phyloP scores from a whole-genome alignment of 2,113 vertebrate genomes.

The Dromas ardeola region DNA sequence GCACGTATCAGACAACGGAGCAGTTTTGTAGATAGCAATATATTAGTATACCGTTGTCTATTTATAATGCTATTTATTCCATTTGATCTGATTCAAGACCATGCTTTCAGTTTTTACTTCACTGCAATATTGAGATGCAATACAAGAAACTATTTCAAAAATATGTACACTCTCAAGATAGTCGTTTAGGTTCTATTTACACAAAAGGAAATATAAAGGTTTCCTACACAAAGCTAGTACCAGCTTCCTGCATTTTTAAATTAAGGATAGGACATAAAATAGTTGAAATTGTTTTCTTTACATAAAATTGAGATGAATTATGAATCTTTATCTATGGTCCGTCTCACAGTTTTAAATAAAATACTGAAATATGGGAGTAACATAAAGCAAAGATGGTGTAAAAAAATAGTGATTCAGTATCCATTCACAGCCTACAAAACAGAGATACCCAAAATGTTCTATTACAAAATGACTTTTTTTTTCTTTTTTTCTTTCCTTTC shows the following conservation, averaged over 20 bases:
- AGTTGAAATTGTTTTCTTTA: not conserved
- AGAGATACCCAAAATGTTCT: not conserved
- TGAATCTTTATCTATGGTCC: not conserved
- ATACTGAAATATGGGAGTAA: not conserved
- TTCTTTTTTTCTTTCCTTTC: rapidly evolving
- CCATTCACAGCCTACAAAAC: not conserved
- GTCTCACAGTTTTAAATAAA: not conserved
- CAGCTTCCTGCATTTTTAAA: not conserved
- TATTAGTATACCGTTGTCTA: not conserved
- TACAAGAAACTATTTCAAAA: not conserved
- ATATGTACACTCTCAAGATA: not conserved
- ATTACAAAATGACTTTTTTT: not conserved
- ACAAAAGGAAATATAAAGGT: not conserved
- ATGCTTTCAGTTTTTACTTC: not conserved
- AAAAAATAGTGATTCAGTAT: not conserved
- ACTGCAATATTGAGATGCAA: not conserved
- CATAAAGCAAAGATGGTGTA: not conserved
- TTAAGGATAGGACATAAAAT: not conserved
- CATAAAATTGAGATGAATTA: not conserved
- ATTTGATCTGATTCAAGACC: not conserved
- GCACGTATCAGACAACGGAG: not conserved
- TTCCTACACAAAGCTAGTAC: not conserved
- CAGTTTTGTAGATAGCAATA: not conserved
- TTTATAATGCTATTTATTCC: not conserved
- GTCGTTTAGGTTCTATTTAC: not conserved